These are phyloP conservation scores for Nothocercus julius DNA, from an alignment of 2,113 vertebrate species.

Conservation along the genomic window DNA sequence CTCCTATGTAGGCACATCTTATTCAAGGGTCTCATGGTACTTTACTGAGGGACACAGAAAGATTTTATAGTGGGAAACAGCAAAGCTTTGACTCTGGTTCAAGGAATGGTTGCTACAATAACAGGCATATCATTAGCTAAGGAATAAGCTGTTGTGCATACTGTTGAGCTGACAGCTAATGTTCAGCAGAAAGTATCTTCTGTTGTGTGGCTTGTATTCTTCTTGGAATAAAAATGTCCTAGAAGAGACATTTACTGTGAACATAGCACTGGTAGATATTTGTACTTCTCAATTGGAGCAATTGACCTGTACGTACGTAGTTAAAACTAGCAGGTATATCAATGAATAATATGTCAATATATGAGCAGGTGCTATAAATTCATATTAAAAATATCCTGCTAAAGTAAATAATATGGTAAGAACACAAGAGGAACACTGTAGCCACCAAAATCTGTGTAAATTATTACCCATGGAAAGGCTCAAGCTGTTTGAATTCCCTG, in stretches of 20 bases:
- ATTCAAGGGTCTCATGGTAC: neutral
- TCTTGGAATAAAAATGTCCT: neutral
- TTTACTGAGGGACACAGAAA: neutral
- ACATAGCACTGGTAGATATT: neutral
- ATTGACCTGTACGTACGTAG: neutral
- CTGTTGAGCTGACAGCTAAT: neutral
- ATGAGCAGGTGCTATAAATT: neutral
- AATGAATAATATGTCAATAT: neutral
- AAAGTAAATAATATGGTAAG: neutral
- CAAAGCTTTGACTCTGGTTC: neutral
- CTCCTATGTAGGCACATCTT: neutral
- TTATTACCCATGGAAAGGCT: neutral
- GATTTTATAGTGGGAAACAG: neutral
- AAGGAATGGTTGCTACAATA: neutral
- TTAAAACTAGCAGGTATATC: neutral
- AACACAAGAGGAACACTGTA: neutral
- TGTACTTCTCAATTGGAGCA: neutral
- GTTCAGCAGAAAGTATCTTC: neutral
- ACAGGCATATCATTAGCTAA: rapidly evolving
- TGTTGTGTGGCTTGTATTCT: neutral
- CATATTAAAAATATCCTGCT: neutral
- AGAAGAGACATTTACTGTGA: neutral
- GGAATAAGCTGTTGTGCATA: neutral
- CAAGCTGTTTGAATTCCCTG: neutral
- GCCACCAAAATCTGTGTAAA: neutral